Evolutionary conservation across 1,140 invertebrate species (phyloP), one percentile per base, ranked within the genome.

Genomic region (Drosophila malerkotliana): DNA sequence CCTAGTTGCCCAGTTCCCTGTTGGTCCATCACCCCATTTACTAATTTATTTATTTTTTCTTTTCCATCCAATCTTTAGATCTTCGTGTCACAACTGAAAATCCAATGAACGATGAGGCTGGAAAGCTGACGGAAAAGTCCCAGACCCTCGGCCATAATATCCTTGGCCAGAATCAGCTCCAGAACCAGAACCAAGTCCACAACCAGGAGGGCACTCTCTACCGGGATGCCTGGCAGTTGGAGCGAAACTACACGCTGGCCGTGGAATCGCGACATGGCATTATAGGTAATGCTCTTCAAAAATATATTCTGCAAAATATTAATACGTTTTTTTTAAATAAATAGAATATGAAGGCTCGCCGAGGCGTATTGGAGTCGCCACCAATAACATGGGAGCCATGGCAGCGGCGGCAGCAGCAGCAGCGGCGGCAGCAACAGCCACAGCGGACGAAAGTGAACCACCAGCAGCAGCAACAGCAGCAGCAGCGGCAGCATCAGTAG

Each of bases 301-400:
- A 6, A 28, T 28, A 28, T 28, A 28, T 28, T 7, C 0, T 6
- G 26, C 4, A 37, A 37, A 37, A 9, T 12, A 12, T 37, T 37
- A 1, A 10, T 12, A 1, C 8, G 1, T 12, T 37, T 37, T 12
- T 37, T 10, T 37, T n/a, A 37, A 37, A 9, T 37, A 9, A 28
- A n/a, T 45, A 91, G 96, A 98, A 82, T 98, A 98, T 90, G 97
- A 98, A 69, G 97, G 97, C 44, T 98, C 97, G 41, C 97, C 97
- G 10, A 93, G 97, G 71, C 94, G 97, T 78, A 98, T 98, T 91
- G 97, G 97, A 14, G 69, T 55, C 1, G 34, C 76, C 47, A 76
- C 66, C 47, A 80, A 39, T 63, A 81, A 57, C 51, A 63, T 63
- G 62, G 52, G 39, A 8, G 49, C 45, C 14, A 39, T 58, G 15